A percentile compares a stretch with the other conserved stretches of the same genome.
These are phyloP conservation scores for Orgyia antiqua DNA, from an alignment of 2,888 invertebrate genomes.

Conservation along the genomic window DNA sequence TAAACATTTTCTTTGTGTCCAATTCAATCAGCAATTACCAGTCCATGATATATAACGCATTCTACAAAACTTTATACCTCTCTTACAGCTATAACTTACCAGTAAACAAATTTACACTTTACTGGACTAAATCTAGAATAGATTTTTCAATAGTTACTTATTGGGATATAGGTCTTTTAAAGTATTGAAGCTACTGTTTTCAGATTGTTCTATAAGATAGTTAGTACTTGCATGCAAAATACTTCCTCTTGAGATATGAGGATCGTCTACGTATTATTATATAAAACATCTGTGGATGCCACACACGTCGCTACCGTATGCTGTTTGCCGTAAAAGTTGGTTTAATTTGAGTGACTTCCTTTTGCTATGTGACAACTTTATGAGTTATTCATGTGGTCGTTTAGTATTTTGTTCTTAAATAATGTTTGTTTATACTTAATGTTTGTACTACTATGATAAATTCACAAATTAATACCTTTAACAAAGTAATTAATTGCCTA, in stretches of 20 bases:
- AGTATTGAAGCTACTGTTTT: conserved; percentile 50
- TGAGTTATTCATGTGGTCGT: neutral
- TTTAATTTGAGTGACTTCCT: conserved; percentile 15
- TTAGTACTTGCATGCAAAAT: conserved; percentile 69
- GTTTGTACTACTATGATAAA: no score
- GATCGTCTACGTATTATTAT: conserved; percentile 64
- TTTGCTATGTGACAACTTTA: conserved; percentile 9
- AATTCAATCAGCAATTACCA: conserved; percentile 62
- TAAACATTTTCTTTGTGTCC: conserved; percentile 38
- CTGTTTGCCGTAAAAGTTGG: conserved; percentile 13
- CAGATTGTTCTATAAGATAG: conserved; percentile 72
- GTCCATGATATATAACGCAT: conserved; percentile 67
- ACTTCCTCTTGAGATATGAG: conserved; percentile 74
- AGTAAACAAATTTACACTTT: conserved; percentile 17
- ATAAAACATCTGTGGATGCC: conserved; percentile 60
- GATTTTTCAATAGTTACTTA: conserved; percentile 7
- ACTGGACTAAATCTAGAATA: conserved; percentile 6
- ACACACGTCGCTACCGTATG: conserved; percentile 59
- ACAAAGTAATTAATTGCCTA: no score
- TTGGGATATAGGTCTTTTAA: conserved; percentile 23
- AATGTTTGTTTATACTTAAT: no score
- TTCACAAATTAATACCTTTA: no score
- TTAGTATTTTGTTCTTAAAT: no score
- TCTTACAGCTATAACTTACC: conserved; percentile 13
- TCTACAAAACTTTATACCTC: conserved; percentile 30